Conservation (phyloP, 2,888 invertebrate genomes). For the Synanthedon tipuliformis region DNA sequence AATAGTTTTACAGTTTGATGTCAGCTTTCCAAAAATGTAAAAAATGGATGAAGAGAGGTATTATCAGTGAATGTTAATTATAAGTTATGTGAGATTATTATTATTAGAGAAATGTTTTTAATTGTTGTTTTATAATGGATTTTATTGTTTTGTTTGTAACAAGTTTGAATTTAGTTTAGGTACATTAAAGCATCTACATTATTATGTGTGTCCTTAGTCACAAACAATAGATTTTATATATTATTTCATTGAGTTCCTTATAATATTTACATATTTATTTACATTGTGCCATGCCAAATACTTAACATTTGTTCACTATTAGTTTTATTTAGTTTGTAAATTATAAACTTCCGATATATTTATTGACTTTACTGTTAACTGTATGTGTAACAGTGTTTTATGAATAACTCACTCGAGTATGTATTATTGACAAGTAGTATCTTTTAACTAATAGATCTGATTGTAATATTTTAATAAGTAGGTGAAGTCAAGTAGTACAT, state of each 20-base stretch:
- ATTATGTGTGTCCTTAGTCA: slow-evolving; percentile 38
- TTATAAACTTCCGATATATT: not conserved
- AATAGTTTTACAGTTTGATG: slow-evolving; percentile 65
- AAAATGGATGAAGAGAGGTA: slow-evolving; percentile 18
- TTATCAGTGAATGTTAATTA: slow-evolving; percentile 59
- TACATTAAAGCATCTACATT: slow-evolving; percentile 20
- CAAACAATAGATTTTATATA: slow-evolving; percentile 27
- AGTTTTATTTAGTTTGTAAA: slow-evolving; percentile 39
- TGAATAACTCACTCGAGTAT: slow-evolving; percentile 22
- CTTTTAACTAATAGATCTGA: slow-evolving; percentile 62
- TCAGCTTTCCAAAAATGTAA: slow-evolving; percentile 56
- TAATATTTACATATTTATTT: slow-evolving; percentile 36
- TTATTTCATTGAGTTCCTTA: slow-evolving; percentile 22
- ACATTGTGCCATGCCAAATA: slow-evolving; percentile 44
- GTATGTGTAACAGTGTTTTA: not conserved
- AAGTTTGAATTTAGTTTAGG: slow-evolving; percentile 25
- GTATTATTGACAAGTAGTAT: slow-evolving; percentile 36
- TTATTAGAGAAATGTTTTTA: slow-evolving; percentile 28
- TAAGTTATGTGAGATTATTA: slow-evolving; percentile 38
- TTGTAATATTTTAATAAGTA: slow-evolving; percentile 62
- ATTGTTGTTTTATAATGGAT: slow-evolving; percentile 22
- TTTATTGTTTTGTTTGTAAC: slow-evolving; percentile 30
- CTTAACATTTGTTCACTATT: slow-evolving; percentile 46
- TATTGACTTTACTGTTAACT: not conserved
- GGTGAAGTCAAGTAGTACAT: slow-evolving; percentile 48